Evolutionary conservation across 2,888 invertebrate genomes (phyloP).

Genomic region (Neoaliturus tenellus): DNA sequence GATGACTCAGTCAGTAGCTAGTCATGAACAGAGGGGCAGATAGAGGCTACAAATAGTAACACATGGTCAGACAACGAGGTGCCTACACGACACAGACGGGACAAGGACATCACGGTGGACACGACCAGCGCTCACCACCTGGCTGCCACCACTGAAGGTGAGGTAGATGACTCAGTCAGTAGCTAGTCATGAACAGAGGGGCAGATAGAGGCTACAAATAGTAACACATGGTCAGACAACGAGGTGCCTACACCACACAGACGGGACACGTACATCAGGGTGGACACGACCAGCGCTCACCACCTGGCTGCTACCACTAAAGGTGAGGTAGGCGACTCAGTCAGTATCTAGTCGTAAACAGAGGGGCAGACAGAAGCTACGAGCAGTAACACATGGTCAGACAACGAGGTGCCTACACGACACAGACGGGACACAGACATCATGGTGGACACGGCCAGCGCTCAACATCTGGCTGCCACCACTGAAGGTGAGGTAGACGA

Average conservation of each 20-base stretch:
- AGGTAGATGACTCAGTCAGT: too few relatives aligned
- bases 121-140: constrained; percentile 56
- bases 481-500: constrained; percentile 60
- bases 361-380: too few relatives aligned
- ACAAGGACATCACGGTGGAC: constrained; percentile 64
- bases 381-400: constrained; percentile 59
- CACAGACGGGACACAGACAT: constrained; percentile 66
- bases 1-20: too few relatives aligned
- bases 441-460: constrained; percentile 61
- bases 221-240: constrained; percentile 49
- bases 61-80: constrained; percentile 62
- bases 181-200: too few relatives aligned
- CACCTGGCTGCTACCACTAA: constrained; percentile 54
- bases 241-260: constrained; percentile 66
- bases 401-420: constrained; percentile 66
- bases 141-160: constrained; percentile 60
- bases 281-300: constrained; percentile 58
- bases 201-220: too few relatives aligned
- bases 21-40: too few relatives aligned
- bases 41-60: too few relatives aligned
- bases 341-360: too few relatives aligned
- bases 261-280: constrained; percentile 65
- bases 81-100: constrained; percentile 66
- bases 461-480: constrained; percentile 49
- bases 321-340: too few relatives aligned